Evolutionary conservation across 2,888 invertebrate genomes (phyloP), one percentile per base, ranked within the genome.

Genomic region (Microplitis deprimator): DNA sequence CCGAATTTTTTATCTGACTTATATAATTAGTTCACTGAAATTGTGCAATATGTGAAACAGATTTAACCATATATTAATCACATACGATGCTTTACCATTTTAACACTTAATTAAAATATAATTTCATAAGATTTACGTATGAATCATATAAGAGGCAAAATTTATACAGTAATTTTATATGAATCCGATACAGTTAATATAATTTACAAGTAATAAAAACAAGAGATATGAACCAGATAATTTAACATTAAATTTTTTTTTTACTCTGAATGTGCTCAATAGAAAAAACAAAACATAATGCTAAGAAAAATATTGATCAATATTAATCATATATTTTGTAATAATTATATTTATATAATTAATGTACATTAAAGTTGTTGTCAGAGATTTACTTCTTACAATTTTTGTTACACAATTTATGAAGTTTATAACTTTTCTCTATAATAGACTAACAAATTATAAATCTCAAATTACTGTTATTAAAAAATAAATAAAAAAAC

Each of bases 391-490:
- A 64, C 13, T 5, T 64, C 20, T 13, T 64, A 64, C n/a, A 7
- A 8, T 20, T 17, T 64, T 64, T 64, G 64, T 64, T 17, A 64
- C n/a, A 64, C 20, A 8, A 38, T 67, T 38, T 5, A n/a, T 20
- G 13, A 10, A 38, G 20, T 67, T n/a, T 67, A 39, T 39, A 64
- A 20, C n/a, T 64, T 64, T 67, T 38, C 20, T 20, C 38, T 67
- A 67, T n/a, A 62, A 62, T 10, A 65, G 40, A 17, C 16, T 29
- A 16, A 67, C 13, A 0, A 67, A 39, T 2, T 5, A 29, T 4
- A 50, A 41, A 41, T 68, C 68, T 17, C 68, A 17, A 68, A 20
- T 50, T 50, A 50, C 50, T 29, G 29, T 29, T 68, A 41, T 68
- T 40, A n/a, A 68, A 68, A 16, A 68, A 41, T 41, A 68, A 16